Evolutionary conservation across 2,888 invertebrate species (phyloP).

Genomic region (Tridacna gigas): DNA sequence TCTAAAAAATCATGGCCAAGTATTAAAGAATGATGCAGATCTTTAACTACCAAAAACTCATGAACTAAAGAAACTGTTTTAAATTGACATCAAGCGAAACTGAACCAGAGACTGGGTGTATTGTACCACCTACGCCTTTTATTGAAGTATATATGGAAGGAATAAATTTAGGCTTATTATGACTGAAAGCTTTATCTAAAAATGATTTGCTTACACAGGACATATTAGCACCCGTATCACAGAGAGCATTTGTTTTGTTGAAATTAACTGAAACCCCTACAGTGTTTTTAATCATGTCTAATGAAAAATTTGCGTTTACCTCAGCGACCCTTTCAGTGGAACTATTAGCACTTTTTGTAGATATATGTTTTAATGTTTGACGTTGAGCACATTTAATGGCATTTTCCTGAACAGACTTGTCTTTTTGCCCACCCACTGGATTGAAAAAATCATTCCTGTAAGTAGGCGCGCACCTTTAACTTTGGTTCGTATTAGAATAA

Average conservation of each 20-base stretch:
- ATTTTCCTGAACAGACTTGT: background rate
- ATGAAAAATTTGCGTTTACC: conserved; percentile 47
- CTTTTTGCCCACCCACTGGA: conserved; percentile 34
- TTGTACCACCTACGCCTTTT: conserved; percentile 36
- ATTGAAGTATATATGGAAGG: conserved; percentile 24
- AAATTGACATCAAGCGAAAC: conserved; percentile 29
- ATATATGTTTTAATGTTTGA: background rate
- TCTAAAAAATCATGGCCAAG: conserved; percentile 30
- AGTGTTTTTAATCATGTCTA: conserved; percentile 41
- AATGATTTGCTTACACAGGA: conserved; percentile 34
- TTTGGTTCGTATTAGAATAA: background rate
- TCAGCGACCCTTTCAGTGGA: background rate
- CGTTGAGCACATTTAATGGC: background rate
- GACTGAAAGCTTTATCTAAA: conserved; percentile 21
- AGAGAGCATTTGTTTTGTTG: conserved; percentile 31
- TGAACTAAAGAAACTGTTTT: background rate
- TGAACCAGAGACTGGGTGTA: conserved; percentile 27
- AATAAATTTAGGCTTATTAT: conserved; percentile 19
- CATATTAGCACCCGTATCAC: conserved; percentile 44
- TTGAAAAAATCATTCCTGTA: conserved; percentile 21
- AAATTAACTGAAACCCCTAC: conserved; percentile 23
- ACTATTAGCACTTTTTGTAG: background rate
- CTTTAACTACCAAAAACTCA: conserved; percentile 30
- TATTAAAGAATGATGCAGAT: conserved; percentile 29
- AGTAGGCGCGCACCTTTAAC: conserved; percentile 27